These are phyloP conservation scores for Paralvinella palmiformis DNA, from an alignment of 1,140 invertebrate genomes.

Conservation along the genomic window DNA sequence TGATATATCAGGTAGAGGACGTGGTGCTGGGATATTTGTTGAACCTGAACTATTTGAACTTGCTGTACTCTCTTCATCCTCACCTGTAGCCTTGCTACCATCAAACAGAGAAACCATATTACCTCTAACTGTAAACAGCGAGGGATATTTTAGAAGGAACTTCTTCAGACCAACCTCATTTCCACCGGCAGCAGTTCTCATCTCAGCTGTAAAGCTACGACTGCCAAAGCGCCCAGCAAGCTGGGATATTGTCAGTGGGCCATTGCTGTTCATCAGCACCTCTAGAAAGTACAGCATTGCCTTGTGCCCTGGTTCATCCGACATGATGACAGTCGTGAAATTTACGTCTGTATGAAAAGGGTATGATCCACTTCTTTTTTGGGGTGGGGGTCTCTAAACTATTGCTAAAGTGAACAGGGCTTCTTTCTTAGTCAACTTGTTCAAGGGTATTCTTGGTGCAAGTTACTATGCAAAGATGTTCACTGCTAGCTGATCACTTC, in stretches of 20 bases:
- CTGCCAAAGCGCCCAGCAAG: slow-evolving; percentile 50
- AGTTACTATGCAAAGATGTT: no score
- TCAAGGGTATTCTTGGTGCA: no score
- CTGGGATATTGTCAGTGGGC: slow-evolving; percentile 46
- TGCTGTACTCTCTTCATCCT: neutral
- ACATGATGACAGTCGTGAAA: no score
- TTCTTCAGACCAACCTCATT: slow-evolving; percentile 50
- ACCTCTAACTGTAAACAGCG: slow-evolving; percentile 49
- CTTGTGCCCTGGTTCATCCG: slow-evolving; percentile 50
- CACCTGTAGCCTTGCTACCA: slow-evolving; percentile 7
- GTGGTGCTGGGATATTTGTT: slow-evolving; percentile 5
- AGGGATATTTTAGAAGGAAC: slow-evolving; percentile 51
- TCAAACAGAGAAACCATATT: slow-evolving; percentile 34
- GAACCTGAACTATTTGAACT: neutral
- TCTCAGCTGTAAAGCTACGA: slow-evolving; percentile 49
- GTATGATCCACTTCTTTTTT: no score
- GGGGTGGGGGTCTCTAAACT: no score
- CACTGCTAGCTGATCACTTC: no score
- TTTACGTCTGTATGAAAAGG: no score
- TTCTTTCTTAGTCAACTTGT: no score
- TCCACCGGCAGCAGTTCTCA: slow-evolving; percentile 48
- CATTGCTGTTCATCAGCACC: slow-evolving; percentile 49
- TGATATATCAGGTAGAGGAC: slow-evolving; percentile 40
- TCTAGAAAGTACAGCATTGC: slow-evolving; percentile 53
- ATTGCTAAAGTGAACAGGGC: no score